Conservation (phyloP, 2,888 invertebrate genomes). For the Scotopteryx bipunctaria region DNA sequence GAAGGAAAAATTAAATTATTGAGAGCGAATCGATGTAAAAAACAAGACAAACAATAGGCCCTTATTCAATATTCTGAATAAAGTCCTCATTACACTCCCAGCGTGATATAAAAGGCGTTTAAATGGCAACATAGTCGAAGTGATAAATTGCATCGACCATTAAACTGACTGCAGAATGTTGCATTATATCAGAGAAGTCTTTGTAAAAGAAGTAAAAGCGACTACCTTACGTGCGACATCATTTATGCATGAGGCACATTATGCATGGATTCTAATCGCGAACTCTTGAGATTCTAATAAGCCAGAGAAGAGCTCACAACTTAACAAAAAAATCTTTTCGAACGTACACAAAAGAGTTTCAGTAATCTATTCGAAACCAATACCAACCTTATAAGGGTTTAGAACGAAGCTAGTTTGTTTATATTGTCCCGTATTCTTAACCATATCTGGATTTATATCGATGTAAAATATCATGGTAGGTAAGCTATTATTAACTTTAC, state of each 20-base stretch:
- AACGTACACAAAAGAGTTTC: constrained; percentile 42
- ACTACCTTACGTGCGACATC: constrained; percentile 66
- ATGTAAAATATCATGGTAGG: constrained; percentile 18
- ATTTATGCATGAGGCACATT: constrained; percentile 74
- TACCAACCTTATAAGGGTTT: constrained; percentile 36
- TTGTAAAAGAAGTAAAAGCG: constrained; percentile 59
- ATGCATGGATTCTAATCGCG: constrained; percentile 71
- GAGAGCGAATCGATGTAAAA: constrained; percentile 5
- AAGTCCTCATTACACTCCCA: constrained; percentile 22
- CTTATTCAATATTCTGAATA: constrained; percentile 21
- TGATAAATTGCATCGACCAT: constrained; percentile 48
- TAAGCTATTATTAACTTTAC: constrained; percentile 4
- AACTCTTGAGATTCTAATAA: constrained; percentile 57
- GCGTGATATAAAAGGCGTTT: constrained; percentile 31
- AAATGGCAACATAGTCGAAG: constrained; percentile 37
- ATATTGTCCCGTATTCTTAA: constrained; percentile 26
- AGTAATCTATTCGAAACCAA: constrained; percentile 42
- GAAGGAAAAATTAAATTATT: constrained; percentile 1
- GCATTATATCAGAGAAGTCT: constrained; percentile 48
- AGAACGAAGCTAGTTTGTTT: constrained; percentile 26
- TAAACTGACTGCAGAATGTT: constrained; percentile 47
- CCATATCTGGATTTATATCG: constrained; percentile 29
- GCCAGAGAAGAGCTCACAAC: constrained; percentile 50
- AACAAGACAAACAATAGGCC: constrained; percentile 33
- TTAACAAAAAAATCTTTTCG: constrained; percentile 10